Evolutionary conservation across 2,888 invertebrate species (phyloP).

Genomic region (Agonum fuliginosum): DNA sequence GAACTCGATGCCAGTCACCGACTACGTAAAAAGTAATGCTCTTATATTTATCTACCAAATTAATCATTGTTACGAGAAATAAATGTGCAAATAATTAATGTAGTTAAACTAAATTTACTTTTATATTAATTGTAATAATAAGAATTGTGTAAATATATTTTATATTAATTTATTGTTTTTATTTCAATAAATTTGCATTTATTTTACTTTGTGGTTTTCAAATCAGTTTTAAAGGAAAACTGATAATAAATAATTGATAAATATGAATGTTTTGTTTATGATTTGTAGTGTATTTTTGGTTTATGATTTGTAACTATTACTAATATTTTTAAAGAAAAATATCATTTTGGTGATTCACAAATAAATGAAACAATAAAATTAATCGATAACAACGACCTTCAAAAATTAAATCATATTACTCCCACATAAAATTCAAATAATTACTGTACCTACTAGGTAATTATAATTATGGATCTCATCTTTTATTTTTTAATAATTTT

Average conservation of each 20-base stretch:
- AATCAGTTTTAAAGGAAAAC: background rate
- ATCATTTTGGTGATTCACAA: background rate
- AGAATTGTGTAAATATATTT: background rate
- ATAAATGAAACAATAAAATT: background rate
- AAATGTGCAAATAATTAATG: too few relatives aligned
- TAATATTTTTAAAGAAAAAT: slow-evolving; percentile 9
- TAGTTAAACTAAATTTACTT: too few relatives aligned
- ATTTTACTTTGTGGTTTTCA: background rate
- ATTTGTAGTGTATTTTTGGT: background rate
- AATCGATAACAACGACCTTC: slow-evolving; percentile 13
- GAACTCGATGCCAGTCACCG: slow-evolving; percentile 38
- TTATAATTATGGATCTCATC: too few relatives aligned
- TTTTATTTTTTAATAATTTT: too few relatives aligned
- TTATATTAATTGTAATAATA: too few relatives aligned
- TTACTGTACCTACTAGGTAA: too few relatives aligned
- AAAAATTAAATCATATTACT: background rate
- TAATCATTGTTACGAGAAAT: too few relatives aligned
- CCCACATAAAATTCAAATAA: background rate
- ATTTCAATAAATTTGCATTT: background rate
- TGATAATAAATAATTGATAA: background rate
- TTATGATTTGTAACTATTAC: background rate
- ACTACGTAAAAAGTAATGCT: too few relatives aligned
- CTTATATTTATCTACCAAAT: too few relatives aligned
- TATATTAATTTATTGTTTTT: background rate
- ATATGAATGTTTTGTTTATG: background rate